phyloP scores from a whole-genome alignment of 1,140 invertebrate species.

The Solenopsis invicta region DNA sequence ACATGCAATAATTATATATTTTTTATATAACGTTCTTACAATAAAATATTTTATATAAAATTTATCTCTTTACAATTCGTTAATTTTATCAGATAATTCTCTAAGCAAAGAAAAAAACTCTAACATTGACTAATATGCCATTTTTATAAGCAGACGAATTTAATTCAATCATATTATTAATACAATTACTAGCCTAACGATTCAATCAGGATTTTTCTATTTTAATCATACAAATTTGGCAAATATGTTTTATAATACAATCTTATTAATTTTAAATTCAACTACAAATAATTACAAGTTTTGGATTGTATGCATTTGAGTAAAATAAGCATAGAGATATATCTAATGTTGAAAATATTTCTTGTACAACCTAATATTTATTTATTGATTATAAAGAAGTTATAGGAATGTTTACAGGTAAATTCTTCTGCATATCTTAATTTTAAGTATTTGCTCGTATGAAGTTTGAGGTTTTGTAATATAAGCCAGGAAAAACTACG shows the following conservation, averaged over 20 bases:
- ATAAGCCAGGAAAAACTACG: slow-evolving; percentile 8
- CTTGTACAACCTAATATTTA: neutral
- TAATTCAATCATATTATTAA: neutral
- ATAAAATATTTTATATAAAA: slow-evolving; percentile 25
- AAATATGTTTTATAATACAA: slow-evolving; percentile 11
- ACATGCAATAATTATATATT: slow-evolving; percentile 35
- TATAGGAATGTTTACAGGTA: slow-evolving; percentile 29
- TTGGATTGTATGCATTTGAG: neutral
- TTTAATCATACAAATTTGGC: neutral
- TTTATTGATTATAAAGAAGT: neutral
- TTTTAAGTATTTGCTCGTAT: slow-evolving; percentile 11
- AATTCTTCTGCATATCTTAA: neutral
- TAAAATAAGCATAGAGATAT: neutral
- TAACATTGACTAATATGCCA: neutral
- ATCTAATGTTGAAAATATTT: neutral
- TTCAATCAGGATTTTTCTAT: slow-evolving; percentile 8
- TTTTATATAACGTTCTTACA: slow-evolving; percentile 14
- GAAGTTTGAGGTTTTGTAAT: slow-evolving; percentile 6
- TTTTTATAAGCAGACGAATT: neutral
- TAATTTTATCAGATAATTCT: neutral
- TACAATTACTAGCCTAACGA: neutral
- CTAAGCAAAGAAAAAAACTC: neutral
- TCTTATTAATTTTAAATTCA: neutral
- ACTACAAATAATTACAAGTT: slow-evolving; percentile 14
- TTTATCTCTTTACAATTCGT: slow-evolving; percentile 8